A percentile compares a stretch with the other conserved stretches of the same genome.
Conservation (phyloP, 1,140 invertebrate species). For the Patella vulgata region DNA sequence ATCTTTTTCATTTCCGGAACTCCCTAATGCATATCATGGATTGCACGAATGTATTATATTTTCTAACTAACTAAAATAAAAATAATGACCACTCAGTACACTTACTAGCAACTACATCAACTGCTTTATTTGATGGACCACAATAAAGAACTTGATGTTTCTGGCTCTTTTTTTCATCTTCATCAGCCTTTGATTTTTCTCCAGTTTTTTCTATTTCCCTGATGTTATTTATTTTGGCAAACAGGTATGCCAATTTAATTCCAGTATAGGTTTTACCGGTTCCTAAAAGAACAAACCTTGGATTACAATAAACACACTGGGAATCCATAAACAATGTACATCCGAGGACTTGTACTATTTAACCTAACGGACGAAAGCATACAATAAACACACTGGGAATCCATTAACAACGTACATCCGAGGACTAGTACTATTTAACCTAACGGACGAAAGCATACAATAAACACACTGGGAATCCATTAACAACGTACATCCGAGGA, state of each 20-base stretch:
- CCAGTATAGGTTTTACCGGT: constrained; percentile 56
- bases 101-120: constrained; percentile 23
- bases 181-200: neutral
- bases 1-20: no score
- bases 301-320: neutral
- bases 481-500: no score
- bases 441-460: no score
- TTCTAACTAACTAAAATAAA: no score
- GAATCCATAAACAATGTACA: no score
- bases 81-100: no score
- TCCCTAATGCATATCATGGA: no score
- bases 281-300: constrained; percentile 22
- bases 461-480: no score
- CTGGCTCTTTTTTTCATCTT: constrained; percentile 16
- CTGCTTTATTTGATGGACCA: constrained; percentile 45
- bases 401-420: neutral
- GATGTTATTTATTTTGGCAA: constrained; percentile 39
- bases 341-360: neutral
- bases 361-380: no score
- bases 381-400: no score
- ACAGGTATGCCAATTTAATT: constrained; percentile 48
- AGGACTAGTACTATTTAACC: neutral
- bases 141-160: constrained; percentile 42
- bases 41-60: no score
- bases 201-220: neutral